Evolutionary conservation across 2,888 invertebrate genomes (phyloP), one percentile per base, ranked within the genome.

Genomic region (Drosophila mercatorum): DNA sequence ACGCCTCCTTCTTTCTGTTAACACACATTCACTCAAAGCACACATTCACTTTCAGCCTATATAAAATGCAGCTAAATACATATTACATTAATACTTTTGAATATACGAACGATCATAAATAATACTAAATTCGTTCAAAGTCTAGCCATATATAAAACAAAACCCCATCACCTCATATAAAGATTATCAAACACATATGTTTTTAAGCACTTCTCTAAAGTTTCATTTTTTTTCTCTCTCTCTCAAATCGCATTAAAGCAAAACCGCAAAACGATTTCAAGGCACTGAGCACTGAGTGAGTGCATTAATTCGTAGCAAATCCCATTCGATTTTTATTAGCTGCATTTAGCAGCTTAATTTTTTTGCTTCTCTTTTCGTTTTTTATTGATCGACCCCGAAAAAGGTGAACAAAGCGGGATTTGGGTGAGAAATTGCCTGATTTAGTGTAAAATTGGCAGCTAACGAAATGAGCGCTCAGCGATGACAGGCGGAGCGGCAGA

Each of bases 351-450:
- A 43, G 79, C 60, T 79, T 79, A 79, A 49, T 53, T 60, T 68
- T 53, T 56, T 43, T 49, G 2, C 31, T 17, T 44, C 31, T 10
- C 5, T 34, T 44, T 44, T 22, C 44, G 26, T 46, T 68, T 58
- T 62, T 51, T 57, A 58, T 47, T 53, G 67, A 65, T 51, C 74
- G 65, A 78, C 80, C 78, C 80, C 43, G 56, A 68, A 64, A 76
- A 74, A 41, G 68, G 71, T 7, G 41, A 41, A 81, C 75, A 82
- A 82, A 59, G 7, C 56, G 12, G 31, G 56, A 77, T 79, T 78
- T 78, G 82, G 81, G 86, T 77, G 82, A 77, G 73, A 85, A 82
- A 84, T 85, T 84, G 81, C 61, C 72, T 49, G 86, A 85, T 85
- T 85, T 86, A 75, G 86, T 84, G 84, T 81, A 77, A 86, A 85